A percentile compares a stretch with the other conserved stretches of the same genome.
Evolutionary conservation across 1,140 invertebrate genomes (phyloP).

Genomic region (Diploscapter pachys): DNA sequence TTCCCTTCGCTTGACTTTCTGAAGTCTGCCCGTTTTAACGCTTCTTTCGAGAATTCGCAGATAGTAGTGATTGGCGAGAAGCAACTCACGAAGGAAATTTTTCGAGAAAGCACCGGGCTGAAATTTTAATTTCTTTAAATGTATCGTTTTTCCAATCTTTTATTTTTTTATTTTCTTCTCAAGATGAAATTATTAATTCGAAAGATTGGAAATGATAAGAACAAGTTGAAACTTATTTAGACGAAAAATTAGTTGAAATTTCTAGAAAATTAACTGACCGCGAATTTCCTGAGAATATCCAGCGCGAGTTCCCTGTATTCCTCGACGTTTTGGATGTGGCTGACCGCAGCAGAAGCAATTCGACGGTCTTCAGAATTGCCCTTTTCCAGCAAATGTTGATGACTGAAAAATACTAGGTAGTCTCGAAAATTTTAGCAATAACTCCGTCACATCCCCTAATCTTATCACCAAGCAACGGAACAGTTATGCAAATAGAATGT

Average conservation of each 20-base stretch:
- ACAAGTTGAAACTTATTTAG: too few species aligned
- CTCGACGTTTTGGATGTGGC: conserved; percentile 30
- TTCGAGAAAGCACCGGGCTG: conserved; percentile 81
- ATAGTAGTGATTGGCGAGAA: conserved; percentile 85
- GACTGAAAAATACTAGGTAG: not conserved
- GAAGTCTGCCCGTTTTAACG: conserved; percentile 68
- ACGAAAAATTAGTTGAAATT: too few species aligned
- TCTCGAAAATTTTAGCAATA: too few species aligned
- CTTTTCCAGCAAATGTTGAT: conserved; percentile 16
- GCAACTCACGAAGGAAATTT: conserved; percentile 79
- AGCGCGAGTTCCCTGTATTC: conserved; percentile 34
- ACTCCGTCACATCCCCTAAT: too few species aligned
- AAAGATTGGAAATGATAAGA: too few species aligned
- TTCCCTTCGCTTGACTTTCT: conserved; percentile 73
- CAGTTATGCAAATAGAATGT: too few species aligned
- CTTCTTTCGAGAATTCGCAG: conserved; percentile 83
- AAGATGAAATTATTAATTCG: too few species aligned
- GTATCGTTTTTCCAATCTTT: not conserved
- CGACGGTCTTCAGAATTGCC: conserved; percentile 9
- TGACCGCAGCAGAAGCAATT: not conserved
- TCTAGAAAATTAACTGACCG: conserved; percentile 7
- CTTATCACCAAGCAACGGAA: too few species aligned
- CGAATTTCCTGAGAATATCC: conserved; percentile 31
- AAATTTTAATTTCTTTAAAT: conserved; percentile 51
- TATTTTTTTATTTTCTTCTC: too few species aligned